Percentiles rank a stretch among this genome's conserved stretches.
phyloP scores from a whole-genome alignment of 2,113 vertebrate genomes.

The Oceanodroma tethys region DNA sequence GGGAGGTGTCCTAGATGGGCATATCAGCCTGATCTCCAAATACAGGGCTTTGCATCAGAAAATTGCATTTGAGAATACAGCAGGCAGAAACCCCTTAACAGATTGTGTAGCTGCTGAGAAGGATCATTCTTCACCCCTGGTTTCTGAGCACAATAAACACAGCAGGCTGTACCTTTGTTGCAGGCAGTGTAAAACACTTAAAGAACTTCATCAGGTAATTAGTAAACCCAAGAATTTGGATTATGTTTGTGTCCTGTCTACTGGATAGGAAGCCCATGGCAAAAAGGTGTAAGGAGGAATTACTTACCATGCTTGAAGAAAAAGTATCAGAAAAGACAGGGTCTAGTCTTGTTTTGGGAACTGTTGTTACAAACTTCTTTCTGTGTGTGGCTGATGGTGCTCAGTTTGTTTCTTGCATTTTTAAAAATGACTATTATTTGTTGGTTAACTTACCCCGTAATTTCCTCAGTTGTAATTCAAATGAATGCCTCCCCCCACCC shows the following conservation, averaged over 20 bases:
- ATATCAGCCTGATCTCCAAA: background rate
- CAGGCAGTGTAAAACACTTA: background rate
- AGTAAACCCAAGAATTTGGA: background rate
- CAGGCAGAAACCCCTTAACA: background rate
- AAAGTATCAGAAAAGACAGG: background rate
- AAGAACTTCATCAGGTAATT: background rate
- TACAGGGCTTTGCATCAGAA: background rate
- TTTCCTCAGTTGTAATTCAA: conserved; percentile 33
- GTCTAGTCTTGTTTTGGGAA: background rate
- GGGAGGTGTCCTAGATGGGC: background rate
- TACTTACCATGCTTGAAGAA: background rate
- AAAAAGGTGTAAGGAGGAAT: background rate
- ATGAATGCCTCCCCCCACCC: background rate
- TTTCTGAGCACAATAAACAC: background rate
- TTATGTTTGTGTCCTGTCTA: background rate
- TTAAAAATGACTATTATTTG: background rate
- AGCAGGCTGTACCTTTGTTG: background rate
- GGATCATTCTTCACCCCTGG: background rate
- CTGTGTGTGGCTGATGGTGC: background rate
- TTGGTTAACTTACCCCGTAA: background rate
- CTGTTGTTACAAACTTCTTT: background rate
- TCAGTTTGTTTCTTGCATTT: background rate
- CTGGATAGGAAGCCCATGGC: background rate
- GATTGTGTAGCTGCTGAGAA: background rate
- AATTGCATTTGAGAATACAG: background rate